Evolutionary conservation across 2,113 vertebrate species (phyloP), one percentile per base, ranked within the genome.

Genomic region (Scomber scombrus): DNA sequence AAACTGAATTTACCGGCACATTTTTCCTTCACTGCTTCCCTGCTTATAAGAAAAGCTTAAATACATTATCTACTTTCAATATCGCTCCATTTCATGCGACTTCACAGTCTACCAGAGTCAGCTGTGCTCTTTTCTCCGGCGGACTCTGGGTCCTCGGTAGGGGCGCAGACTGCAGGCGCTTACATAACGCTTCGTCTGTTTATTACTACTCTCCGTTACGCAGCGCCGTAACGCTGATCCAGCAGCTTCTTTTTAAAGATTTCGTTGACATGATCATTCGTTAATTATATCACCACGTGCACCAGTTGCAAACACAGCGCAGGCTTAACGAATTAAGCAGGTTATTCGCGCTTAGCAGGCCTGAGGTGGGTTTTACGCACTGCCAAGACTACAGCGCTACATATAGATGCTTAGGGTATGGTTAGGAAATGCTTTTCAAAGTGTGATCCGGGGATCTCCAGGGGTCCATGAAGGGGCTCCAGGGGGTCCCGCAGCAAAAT

Each of bases 211-310:
- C 77, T 73, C 71, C 61, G 69, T 76, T 55, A 70, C 61, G 80
- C 80, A 40, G 61, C 60, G 12, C 60, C 77, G 2, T 3, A 15
- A 11, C 73, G 57, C 76, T 3, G 13, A 69, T 23, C 18, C 45
- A 4, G 31, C 67, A 31, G 14, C 75, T 65, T 51, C 11, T 74
- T 65, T 78, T 65, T 1, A 5, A 71, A 86, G 40, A 87, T 90
- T 93, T 91, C 87, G 85, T 91, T 90, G 45, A 67, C 50, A 52
- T 29, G 31, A 64, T 50, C 64, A 49, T 67, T 66, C 45, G 40
- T 74, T 64, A 47, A 51, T 58, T 50, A 43, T 13, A 7, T 34
- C 45, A 0, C 3, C 6, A 47, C 62, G 74, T 9, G 61, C 26
- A 7, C 40, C 2, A 49, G 2, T 3, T 4, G 46, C 29, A 68